These are phyloP conservation scores for Drosophila ezoana DNA, from an alignment of 2,888 invertebrate genomes.

Conservation along the genomic window DNA sequence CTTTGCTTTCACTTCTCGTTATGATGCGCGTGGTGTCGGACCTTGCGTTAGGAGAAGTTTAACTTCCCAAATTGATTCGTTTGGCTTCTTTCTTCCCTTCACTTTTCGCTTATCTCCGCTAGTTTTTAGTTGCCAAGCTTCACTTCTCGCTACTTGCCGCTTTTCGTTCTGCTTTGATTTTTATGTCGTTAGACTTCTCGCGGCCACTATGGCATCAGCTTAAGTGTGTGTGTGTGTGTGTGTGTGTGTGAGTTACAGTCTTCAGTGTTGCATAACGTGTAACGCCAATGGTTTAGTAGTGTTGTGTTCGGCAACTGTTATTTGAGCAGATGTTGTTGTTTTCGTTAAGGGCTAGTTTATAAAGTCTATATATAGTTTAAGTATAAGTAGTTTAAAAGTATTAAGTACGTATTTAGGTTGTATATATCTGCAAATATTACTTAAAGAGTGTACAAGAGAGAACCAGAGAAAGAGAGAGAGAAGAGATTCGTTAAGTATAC, in stretches of 20 bases:
- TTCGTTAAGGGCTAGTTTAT: constrained; percentile 37
- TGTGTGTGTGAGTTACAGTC: constrained; percentile 8
- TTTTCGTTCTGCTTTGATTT: background rate
- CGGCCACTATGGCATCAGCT: constrained; percentile 1
- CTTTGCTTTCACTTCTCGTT: too few relatives aligned
- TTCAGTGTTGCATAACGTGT: constrained; percentile 44
- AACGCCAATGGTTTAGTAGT: constrained; percentile 9
- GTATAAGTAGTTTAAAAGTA: constrained; percentile 43
- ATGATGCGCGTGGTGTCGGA: too few relatives aligned
- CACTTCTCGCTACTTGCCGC: background rate
- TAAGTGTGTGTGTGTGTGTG: background rate
- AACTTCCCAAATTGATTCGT: background rate
- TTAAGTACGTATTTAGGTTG: constrained; percentile 48
- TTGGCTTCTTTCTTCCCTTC: background rate
- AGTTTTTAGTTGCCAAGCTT: background rate
- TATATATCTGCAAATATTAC: constrained; percentile 56
- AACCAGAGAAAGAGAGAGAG: constrained; percentile 15
- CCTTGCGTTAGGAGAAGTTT: too few relatives aligned
- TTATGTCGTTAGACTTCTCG: background rate
- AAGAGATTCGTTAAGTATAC: constrained; percentile 24
- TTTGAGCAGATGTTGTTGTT: constrained; percentile 29
- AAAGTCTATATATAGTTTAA: constrained; percentile 37
- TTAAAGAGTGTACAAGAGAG: constrained; percentile 47
- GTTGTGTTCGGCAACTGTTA: constrained; percentile 14
- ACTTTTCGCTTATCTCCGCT: background rate